Base-by-base conservation (phyloP, 2,888 invertebrate genomes). In the Metellina segmentata region DNA sequence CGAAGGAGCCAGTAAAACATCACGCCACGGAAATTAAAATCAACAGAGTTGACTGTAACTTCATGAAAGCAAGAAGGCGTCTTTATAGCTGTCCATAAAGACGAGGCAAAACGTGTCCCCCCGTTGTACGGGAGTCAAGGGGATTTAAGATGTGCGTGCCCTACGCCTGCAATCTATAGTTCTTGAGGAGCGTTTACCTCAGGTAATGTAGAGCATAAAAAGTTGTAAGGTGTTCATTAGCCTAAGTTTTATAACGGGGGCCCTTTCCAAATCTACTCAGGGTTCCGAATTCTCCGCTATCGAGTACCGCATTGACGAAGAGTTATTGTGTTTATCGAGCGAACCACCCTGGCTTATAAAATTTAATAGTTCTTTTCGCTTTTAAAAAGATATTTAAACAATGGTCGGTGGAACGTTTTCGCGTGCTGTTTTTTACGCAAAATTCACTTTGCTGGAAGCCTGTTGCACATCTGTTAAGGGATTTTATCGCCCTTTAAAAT, bases 81-180 rank as follows among this genome's bases (percentile, higher is more conserved):
- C 61, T 86, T 86, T 86, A 86, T 86, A 78, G 78, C 78, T 78
- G 70, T 16, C 86, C 86, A 86, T 86, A 86, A 86, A 86, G 86
- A 52, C 51, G 70, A n/a, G 7, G 70, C n/a, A 70, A 86, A 86
- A 86, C 71, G 78, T 78, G 48, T 72, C 49, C 61, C 61, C 48
- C 74, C 16, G 79, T 19, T 71, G 71, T 71, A 71, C 71, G 20
- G 77, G 48, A 82, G 74, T 13, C 16, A 78, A 78, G 49, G 71
- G 48, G 77, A 85, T 85, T 85, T 75, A 74, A 69, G 49, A 49
- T 51, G 70, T 86, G 19, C 61, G 78, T 78, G 78, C 69, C 53
- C 52, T 53, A 52, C 11, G 20, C 75, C 9, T 69, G 70, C 71
- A 69, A 86, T 78, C 86, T 78, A 51, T 78, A 78, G 51, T 78